Conservation (phyloP, 2,888 invertebrate species). For the Sarcophaga variegata region DNA sequence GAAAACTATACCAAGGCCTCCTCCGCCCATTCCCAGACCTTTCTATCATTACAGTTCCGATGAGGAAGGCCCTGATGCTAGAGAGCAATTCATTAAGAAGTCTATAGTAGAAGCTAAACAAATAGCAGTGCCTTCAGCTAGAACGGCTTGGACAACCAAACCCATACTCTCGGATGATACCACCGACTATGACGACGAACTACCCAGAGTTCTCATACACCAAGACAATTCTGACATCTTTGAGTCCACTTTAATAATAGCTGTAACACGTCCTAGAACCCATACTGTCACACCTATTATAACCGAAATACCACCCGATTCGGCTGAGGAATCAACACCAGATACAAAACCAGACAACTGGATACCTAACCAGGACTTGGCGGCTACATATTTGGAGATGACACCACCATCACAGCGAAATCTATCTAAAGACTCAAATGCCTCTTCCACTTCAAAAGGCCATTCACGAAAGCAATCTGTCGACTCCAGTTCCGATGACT, state of each 20-base stretch:
- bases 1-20: constrained; percentile 25
- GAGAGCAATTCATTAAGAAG: constrained; percentile 44
- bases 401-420: constrained; percentile 69
- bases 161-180: constrained; percentile 75
- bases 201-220: constrained; percentile 78
- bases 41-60: constrained; percentile 66
- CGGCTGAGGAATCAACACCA: constrained; percentile 36
- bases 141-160: constrained; percentile 77
- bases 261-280: constrained; percentile 75
- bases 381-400: constrained; percentile 72
- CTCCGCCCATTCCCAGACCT: constrained; percentile 44
- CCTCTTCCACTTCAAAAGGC: constrained; percentile 52
- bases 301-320: constrained; percentile 67
- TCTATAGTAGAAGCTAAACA: constrained; percentile 52
- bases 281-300: constrained; percentile 65
- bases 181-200: constrained; percentile 72
- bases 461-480: constrained; percentile 73
- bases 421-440: constrained; percentile 66
- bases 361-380: constrained; percentile 75
- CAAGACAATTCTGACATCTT: constrained; percentile 78
- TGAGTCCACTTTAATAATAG: constrained; percentile 79
- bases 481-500: constrained; percentile 76
- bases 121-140: constrained; percentile 52
- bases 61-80: constrained; percentile 62
- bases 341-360: constrained; percentile 70